Evolutionary conservation across 2,113 vertebrate species (phyloP).

Genomic region (Mastomys coucha): DNA sequence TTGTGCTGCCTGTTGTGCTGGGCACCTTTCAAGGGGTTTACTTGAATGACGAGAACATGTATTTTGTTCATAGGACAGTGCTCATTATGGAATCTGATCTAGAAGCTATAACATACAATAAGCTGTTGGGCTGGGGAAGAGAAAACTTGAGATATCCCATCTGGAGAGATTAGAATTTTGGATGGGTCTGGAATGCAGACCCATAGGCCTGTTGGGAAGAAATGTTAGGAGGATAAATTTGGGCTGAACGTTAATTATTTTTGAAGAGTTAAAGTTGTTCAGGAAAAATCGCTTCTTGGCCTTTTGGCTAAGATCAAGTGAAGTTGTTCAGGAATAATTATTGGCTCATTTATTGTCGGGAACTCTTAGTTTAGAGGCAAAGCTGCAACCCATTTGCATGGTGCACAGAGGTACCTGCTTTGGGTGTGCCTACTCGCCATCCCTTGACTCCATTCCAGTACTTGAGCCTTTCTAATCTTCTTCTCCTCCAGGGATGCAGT

Average conservation of each 20-base stretch:
- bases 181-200: not conserved
- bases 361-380: not conserved
- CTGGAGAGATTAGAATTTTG: not conserved
- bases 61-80: not conserved
- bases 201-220: not conserved
- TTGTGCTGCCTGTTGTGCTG: not conserved
- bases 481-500: conserved; percentile 80
- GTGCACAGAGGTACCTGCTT: not conserved
- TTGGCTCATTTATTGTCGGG: not conserved
- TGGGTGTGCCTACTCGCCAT: not conserved
- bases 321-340: not conserved
- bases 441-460: not conserved
- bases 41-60: not conserved
- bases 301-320: too few species aligned
- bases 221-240: not conserved
- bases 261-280: not conserved
- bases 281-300: too few species aligned
- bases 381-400: not conserved
- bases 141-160: not conserved
- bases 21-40: not conserved
- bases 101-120: not conserved
- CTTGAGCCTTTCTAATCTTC: conserved; percentile 77
- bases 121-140: not conserved
- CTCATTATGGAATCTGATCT: not conserved
- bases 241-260: not conserved